Conservation (phyloP, 1,140 invertebrate species). For the Sinella curviseta region DNA sequence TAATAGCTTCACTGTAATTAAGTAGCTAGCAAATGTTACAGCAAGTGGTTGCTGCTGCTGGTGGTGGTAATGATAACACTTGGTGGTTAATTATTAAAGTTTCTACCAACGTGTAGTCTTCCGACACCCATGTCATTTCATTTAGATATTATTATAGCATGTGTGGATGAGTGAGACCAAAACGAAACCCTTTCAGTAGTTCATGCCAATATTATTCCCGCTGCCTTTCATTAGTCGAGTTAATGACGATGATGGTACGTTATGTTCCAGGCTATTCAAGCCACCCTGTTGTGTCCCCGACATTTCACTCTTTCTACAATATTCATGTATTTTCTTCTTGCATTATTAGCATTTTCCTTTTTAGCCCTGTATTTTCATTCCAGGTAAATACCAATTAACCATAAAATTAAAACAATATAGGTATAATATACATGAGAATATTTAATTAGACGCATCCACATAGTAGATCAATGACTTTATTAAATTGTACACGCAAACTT, state of each 20-base stretch:
- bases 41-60: not conserved
- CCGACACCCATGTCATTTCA: not conserved
- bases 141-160: not conserved
- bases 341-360: too few species aligned
- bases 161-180: not conserved
- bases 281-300: too few species aligned
- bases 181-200: not conserved
- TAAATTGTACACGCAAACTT: not conserved
- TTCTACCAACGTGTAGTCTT: not conserved
- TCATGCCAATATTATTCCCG: too few species aligned
- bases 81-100: conserved; percentile 9
- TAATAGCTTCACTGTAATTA: not conserved
- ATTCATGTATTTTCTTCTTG: too few species aligned
- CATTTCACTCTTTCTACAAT: too few species aligned
- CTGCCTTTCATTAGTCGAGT: too few species aligned
- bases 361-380: too few species aligned
- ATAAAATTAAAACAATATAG: not conserved
- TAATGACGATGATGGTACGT: too few species aligned
- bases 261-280: too few species aligned
- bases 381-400: too few species aligned
- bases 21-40: conserved; percentile 1
- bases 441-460: not conserved
- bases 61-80: not conserved
- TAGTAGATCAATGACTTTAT: not conserved
- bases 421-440: too few species aligned